Conservation (phyloP, 2,888 invertebrate genomes). For the Thymelicus acteon region DNA sequence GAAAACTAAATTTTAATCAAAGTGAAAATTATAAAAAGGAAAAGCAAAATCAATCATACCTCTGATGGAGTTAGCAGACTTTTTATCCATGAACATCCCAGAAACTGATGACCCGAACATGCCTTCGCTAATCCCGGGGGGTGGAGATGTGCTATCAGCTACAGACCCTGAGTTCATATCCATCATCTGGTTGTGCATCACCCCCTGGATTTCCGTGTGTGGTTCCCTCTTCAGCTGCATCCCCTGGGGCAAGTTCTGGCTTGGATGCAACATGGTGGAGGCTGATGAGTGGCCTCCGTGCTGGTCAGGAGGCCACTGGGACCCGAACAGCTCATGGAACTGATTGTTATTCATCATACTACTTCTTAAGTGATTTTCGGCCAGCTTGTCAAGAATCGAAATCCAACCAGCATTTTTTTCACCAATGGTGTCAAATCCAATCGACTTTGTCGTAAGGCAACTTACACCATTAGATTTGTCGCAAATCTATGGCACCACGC, state of each 20-base stretch:
- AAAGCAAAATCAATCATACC: constrained; percentile 63
- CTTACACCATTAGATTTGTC: constrained; percentile 66
- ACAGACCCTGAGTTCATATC: constrained; percentile 73
- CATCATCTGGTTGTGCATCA: constrained; percentile 73
- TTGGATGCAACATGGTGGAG: constrained; percentile 75
- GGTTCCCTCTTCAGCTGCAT: constrained; percentile 76
- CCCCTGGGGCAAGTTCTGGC: constrained; percentile 59
- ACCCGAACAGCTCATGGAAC: constrained; percentile 80
- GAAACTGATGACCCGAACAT: constrained; percentile 76
- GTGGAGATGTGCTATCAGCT: constrained; percentile 86
- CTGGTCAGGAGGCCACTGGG: constrained; percentile 82
- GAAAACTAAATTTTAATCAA: neutral
- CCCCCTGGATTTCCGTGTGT: constrained; percentile 62
- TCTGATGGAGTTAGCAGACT: constrained; percentile 87
- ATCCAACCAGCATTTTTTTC: constrained; percentile 73
- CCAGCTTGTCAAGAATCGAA: constrained; percentile 64
- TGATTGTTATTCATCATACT: constrained; percentile 76
- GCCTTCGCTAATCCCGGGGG: constrained; percentile 78
- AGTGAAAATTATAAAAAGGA: constrained; percentile 3
- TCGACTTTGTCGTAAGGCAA: constrained; percentile 82
- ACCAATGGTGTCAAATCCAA: constrained; percentile 47
- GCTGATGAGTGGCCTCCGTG: constrained; percentile 79
- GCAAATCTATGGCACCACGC: constrained; percentile 72
- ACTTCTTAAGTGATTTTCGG: constrained; percentile 66
- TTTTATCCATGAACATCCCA: constrained; percentile 84